A percentile compares a stretch with the other conserved stretches of the same genome.
phyloP scores from a whole-genome alignment of 1,140 invertebrate genomes.

The Chionoecetes opilio region DNA sequence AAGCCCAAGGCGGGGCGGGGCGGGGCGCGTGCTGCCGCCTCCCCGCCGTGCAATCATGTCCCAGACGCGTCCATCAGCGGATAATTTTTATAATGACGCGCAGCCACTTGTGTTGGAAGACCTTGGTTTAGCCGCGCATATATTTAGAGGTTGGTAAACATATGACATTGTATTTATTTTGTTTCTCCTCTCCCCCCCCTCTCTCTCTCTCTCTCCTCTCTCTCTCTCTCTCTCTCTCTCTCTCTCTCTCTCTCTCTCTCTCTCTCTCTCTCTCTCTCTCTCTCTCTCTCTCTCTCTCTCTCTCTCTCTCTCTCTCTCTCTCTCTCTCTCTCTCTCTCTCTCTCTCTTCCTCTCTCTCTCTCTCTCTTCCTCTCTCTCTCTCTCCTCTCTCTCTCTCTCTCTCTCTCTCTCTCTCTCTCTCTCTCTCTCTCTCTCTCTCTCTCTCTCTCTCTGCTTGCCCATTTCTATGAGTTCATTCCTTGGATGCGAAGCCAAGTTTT shows the following conservation, averaged over 20 bases:
- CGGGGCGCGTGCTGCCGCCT: neutral
- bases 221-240: neutral
- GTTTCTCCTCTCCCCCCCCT: neutral
- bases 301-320: too few relatives aligned
- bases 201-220: neutral
- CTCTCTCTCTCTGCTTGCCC: too few relatives aligned
- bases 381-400: too few relatives aligned
- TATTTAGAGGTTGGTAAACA: neutral
- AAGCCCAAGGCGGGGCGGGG: neutral
- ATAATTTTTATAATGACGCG: slow-evolving; percentile 21
- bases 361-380: too few relatives aligned
- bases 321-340: too few relatives aligned
- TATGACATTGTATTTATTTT: neutral
- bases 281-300: too few relatives aligned
- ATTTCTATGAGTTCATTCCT: too few relatives aligned
- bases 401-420: too few relatives aligned
- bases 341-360: too few relatives aligned
- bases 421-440: too few relatives aligned
- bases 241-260: neutral
- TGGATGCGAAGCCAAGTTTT: too few relatives aligned
- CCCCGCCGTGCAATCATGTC: slow-evolving; percentile 13
- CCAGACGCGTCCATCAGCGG: neutral
- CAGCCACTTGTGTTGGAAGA: slow-evolving; percentile 17
- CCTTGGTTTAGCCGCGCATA: neutral
- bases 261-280: neutral